Conservation (phyloP, 1,140 invertebrate species). For the Babylonia areolata region DNA sequence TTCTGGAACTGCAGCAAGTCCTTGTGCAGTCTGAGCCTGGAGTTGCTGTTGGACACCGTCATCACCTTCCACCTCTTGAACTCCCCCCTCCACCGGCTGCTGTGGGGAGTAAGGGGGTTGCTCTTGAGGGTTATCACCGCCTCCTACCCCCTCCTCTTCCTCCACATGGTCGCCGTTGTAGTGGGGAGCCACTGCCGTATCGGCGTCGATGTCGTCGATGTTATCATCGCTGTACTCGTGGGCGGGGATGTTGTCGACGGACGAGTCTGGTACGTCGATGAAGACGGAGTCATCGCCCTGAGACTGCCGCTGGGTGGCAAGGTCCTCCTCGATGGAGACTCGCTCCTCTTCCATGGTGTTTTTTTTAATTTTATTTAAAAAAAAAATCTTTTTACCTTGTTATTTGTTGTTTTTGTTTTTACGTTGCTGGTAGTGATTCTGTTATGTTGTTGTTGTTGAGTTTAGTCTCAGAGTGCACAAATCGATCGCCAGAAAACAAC, state of each 20-base stretch:
- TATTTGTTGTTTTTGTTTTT: not conserved
- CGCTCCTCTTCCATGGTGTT: not conserved
- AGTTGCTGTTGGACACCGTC: not conserved
- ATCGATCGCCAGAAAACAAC: too few species aligned
- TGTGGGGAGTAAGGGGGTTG: too few species aligned
- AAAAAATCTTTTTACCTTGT: too few species aligned
- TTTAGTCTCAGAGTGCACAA: too few species aligned
- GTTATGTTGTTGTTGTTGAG: not conserved
- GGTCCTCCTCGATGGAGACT: not conserved
- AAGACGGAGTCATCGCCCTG: not conserved
- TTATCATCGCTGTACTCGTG: slow-evolving; percentile 14
- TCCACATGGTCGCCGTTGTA: not conserved
- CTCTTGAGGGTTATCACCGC: not conserved
- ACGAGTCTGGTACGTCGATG: slow-evolving; percentile 11
- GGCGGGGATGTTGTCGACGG: slow-evolving; percentile 3
- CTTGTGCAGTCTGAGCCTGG: too few species aligned
- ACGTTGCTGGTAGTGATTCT: not conserved
- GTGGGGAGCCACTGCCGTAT: not conserved
- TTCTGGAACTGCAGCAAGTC: too few species aligned
- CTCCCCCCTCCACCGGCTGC: not conserved
- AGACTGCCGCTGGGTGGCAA: not conserved
- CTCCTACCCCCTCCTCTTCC: not conserved
- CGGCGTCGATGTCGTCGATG: not conserved
- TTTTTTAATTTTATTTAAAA: too few species aligned
- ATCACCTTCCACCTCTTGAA: not conserved